These are phyloP conservation scores for Chironomus tepperi DNA, from an alignment of 1,140 invertebrate species.

Conservation along the genomic window DNA sequence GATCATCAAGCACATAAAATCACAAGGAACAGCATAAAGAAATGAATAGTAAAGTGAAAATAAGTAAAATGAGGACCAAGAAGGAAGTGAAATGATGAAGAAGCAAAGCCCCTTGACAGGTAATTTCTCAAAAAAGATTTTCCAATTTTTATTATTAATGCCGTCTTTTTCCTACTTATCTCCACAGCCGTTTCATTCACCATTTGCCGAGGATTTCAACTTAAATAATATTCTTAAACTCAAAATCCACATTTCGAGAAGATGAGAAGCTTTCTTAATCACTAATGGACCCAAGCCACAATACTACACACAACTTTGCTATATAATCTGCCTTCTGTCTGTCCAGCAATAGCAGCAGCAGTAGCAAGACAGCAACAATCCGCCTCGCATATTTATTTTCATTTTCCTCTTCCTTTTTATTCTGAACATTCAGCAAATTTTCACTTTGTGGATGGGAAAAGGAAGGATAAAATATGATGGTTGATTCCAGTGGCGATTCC, in stretches of 20 bases:
- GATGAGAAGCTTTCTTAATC: no score
- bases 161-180: slow-evolving; percentile 4
- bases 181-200: background rate
- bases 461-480: background rate
- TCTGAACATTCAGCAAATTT: no score
- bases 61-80: background rate
- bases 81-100: background rate
- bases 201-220: slow-evolving; percentile 2
- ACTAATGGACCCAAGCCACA: no score
- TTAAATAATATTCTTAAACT: slow-evolving; percentile 1
- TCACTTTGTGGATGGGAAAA: no score
- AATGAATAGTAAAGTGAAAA: background rate
- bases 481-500: background rate
- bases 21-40: no score
- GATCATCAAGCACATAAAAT: no score
- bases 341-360: background rate
- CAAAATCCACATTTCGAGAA: no score
- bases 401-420: no score
- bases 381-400: background rate
- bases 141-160: background rate
- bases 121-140: slow-evolving; percentile 21
- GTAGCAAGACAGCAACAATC: background rate
- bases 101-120: background rate
- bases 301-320: no score
- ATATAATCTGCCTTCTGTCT: no score